A percentile compares a stretch with the other conserved stretches of the same genome.
Conservation (phyloP, 2,888 invertebrate species). For the Drosophila testacea region DNA sequence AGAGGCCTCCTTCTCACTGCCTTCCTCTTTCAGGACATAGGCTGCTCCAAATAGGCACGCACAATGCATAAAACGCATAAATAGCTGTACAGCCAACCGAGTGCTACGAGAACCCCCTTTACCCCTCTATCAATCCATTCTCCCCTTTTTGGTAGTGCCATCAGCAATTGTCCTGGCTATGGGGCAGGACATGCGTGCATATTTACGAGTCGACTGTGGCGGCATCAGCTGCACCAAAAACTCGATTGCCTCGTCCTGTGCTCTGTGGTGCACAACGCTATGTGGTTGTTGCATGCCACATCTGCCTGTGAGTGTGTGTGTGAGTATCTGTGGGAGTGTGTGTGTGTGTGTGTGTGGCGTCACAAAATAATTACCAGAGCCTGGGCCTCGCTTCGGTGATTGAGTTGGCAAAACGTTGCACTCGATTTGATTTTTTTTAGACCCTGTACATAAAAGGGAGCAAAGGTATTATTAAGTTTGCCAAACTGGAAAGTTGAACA, state of each 20-base stretch:
- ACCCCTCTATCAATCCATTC: neutral
- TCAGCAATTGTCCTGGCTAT: constrained; percentile 59
- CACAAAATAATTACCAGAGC: constrained; percentile 80
- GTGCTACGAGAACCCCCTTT: neutral
- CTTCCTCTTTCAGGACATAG: neutral
- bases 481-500: no score
- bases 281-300: constrained; percentile 11
- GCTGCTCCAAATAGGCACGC: constrained; percentile 65
- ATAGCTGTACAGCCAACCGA: constrained; percentile 68
- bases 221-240: constrained; percentile 81
- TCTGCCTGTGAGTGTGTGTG: neutral
- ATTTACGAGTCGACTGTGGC: constrained; percentile 79
- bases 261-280: constrained; percentile 1
- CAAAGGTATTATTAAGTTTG: no score
- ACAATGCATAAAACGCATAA: constrained; percentile 79
- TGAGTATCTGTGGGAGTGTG: constrained; percentile 20
- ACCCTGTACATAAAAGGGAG: no score
- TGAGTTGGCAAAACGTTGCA: constrained; percentile 83
- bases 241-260: constrained; percentile 70
- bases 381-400: constrained; percentile 74
- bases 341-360: constrained; percentile 52
- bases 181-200: constrained; percentile 79
- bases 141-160: constrained; percentile 14
- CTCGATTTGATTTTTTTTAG: constrained; percentile 79
- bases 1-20: neutral